These are phyloP conservation scores for Drosophila pseudoobscura DNA, from an alignment of 1,140 invertebrate genomes.

Conservation along the genomic window DNA sequence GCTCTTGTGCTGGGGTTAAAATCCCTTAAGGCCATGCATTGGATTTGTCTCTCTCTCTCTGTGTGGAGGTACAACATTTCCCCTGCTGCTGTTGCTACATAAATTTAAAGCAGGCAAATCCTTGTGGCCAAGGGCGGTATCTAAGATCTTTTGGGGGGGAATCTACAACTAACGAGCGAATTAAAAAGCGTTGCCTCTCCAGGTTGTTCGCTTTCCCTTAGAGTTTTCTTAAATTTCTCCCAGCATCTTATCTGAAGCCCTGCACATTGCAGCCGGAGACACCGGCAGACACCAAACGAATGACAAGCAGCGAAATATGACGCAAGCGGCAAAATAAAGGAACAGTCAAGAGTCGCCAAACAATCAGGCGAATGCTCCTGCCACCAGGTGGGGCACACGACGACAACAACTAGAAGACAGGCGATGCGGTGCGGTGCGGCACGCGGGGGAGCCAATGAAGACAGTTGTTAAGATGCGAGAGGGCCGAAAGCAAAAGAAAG, in stretches of 20 bases:
- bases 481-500: constrained; percentile 34
- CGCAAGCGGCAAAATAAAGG: constrained; percentile 42
- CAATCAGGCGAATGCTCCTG: constrained; percentile 43
- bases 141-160: constrained; percentile 31
- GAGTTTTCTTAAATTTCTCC: constrained; percentile 16
- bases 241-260: constrained; percentile 66
- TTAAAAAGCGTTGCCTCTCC: constrained; percentile 36
- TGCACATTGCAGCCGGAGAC: constrained; percentile 55
- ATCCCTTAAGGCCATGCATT: constrained; percentile 64
- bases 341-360: constrained; percentile 43
- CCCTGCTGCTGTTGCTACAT: not conserved
- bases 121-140: not conserved
- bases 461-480: constrained; percentile 56
- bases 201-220: constrained; percentile 26
- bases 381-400: constrained; percentile 24
- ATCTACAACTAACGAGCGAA: constrained; percentile 49
- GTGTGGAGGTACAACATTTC: no score
- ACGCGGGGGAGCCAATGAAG: constrained; percentile 37
- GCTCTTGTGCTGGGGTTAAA: constrained; percentile 54
- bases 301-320: constrained; percentile 52
- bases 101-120: constrained; percentile 33
- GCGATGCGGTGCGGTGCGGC: no score
- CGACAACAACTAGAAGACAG: no score
- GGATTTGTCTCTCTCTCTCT: constrained; percentile 52
- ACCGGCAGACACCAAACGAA: constrained; percentile 35